Evolutionary conservation across 2,113 vertebrate genomes (phyloP), one percentile per base, ranked within the genome.

Genomic region (Leptodactylus fuscus): DNA sequence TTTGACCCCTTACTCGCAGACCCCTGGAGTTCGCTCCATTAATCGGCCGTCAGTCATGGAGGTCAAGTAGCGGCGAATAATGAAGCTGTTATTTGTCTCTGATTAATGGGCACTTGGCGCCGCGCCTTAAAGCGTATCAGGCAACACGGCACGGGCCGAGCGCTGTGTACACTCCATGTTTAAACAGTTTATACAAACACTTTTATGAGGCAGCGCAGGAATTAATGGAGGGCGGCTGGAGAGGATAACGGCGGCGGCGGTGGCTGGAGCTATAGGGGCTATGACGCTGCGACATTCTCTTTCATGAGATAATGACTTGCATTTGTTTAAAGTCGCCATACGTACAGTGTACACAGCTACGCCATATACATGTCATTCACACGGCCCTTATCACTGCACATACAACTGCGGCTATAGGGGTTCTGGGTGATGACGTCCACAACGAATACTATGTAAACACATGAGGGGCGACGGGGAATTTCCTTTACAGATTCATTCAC

Each of bases 121-220:
- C 41, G 41, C 41, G 41, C 41, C 41, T 44, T 44, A 4, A 44
- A 9, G 41, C 41, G 41, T 44, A 4, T 44, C 9, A 4, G 41
- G 41, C n/a, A n/a, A n/a, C n/a, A n/a, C n/a, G 41, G 9, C 41
- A 9, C 41, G 41, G 41, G 41, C 41, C 41, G 9, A 44, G 41
- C 41, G 41, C 41, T 44, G 20, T 81, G 49, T 49, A 62, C 13
- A 27, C 34, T 29, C 29, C 55, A 65, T 81, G 78, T 81, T 81
- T 81, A 41, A 29, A 65, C 78, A 65, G 78, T 81, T 81, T 81
- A 24, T 29, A 18, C 58, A 81, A 81, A 65, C 58, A 65, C 15
- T 49, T 73, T 83, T 29, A 75, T 74, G 32, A 75, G 38, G 13
- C 29, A 22, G 67, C 67, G 22, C 46, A 73, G 67, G 36, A 53